Base-by-base conservation (phyloP, 2,113 vertebrate species). In the Stercorarius parasiticus region DNA sequence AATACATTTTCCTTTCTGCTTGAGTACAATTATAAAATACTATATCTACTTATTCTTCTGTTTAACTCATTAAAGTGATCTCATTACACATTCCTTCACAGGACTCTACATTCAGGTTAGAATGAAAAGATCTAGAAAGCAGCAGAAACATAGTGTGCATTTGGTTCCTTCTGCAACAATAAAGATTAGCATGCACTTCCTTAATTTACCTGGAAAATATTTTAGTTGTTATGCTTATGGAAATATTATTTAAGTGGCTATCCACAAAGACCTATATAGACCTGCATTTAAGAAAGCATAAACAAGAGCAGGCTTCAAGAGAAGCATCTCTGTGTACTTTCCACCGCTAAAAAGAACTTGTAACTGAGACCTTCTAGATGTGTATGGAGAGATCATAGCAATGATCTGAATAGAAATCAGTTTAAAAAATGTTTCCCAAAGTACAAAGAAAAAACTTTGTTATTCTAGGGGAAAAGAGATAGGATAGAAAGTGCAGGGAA, bases 1-100 rank as follows among this genome's bases (percentile, higher is more conserved):
- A 69, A 17, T 21, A 66, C 11, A 69, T 55, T 97, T 93, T 96
- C 78, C 88, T 86, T 87, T 94, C 93, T 56, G 34, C 89, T 93
- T 66, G 36, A 79, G 47, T 34, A 47, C 29, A 88, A 71, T 83
- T 59, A 74, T 72, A 73, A 73, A 83, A 66, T 43, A 56, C 65
- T 86, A 3, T 59, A 81, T 64, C 76, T 79, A 85, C 79, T 82
- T 43, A 62, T 91, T 86, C 77, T 81, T 90, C 82, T 94, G 83
- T 74, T 95, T 43, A 74, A 89, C 61, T 92, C 78, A 81, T 94
- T 8, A 52, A 94, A 96, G 66, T 34, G 86, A 88, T 94, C 53
- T 93, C 74, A 49, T 95, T 90, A 92, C 88, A 95, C 84, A 61
- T 76, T 86, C 82, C 19, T 77, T 45, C 49, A 65, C 10, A 49